Conservation (phyloP, 2,113 vertebrate genomes). For the Vulpes lagopus region DNA sequence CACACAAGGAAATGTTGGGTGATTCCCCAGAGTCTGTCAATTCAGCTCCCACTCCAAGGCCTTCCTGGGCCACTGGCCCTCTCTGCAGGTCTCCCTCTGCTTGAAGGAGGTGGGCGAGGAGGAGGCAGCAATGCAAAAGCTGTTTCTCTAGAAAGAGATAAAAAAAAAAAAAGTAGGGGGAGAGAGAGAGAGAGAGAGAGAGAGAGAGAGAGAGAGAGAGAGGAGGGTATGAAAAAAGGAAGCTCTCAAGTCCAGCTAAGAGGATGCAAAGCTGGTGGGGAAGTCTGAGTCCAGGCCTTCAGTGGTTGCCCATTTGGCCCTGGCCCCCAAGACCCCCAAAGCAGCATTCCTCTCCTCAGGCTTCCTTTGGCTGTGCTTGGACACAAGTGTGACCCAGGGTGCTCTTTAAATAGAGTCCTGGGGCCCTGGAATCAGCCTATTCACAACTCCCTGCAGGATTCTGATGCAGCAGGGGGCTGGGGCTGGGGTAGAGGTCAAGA, state of each 20-base stretch:
- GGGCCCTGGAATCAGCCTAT: slow-evolving; percentile 43
- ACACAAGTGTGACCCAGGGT: not conserved
- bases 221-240: not conserved
- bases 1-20: not conserved
- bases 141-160: slow-evolving; percentile 19
- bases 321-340: not conserved
- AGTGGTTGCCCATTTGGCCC: not conserved
- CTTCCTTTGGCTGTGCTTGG: not conserved
- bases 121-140: not conserved
- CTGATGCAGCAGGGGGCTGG: not conserved
- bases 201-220: not conserved
- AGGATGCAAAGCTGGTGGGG: not conserved
- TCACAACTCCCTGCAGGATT: not conserved
- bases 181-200: not conserved
- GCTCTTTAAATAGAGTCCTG: not conserved
- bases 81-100: not conserved
- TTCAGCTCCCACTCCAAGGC: slow-evolving; percentile 21
- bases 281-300: not conserved
- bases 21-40: slow-evolving; percentile 65
- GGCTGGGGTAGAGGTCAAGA: not conserved
- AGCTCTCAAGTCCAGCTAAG: not conserved
- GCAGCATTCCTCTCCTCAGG: not conserved
- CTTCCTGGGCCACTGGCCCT: slow-evolving; percentile 29
- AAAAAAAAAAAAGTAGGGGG: not conserved
- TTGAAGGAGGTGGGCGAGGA: not conserved